These are phyloP conservation scores for Phalloptychus januarius DNA, from an alignment of 2,797 vertebrate genomes.

Conservation along the genomic window DNA sequence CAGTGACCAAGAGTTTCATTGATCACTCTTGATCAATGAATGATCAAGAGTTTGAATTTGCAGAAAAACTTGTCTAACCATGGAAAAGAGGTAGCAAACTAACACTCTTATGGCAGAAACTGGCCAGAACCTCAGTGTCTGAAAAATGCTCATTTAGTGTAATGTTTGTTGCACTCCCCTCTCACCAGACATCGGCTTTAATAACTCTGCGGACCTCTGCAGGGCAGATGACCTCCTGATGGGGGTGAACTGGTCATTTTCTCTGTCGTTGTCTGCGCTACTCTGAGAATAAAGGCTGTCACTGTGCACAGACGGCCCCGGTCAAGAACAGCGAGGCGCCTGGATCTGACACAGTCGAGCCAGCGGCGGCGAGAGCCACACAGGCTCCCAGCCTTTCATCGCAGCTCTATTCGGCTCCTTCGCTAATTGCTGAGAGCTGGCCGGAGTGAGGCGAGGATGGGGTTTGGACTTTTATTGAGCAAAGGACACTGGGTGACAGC, in stretches of 20 bases:
- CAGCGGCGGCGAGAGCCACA: constrained; percentile 48
- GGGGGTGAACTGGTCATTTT: constrained; percentile 29
- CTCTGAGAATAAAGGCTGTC: constrained; percentile 51
- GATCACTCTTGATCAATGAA: no score
- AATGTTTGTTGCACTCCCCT: not conserved
- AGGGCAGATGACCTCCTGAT: constrained; percentile 22
- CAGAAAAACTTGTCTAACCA: no score
- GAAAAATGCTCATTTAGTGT: not conserved
- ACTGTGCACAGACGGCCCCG: constrained; percentile 38
- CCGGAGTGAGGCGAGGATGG: constrained; percentile 38
- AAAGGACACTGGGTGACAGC: constrained; percentile 55
- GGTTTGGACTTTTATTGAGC: constrained; percentile 51
- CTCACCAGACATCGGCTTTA: not conserved
- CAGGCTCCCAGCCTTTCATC: constrained; percentile 59
- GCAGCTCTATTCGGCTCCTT: constrained; percentile 42
- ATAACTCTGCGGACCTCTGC: constrained; percentile 7
- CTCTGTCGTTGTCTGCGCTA: constrained; percentile 31
- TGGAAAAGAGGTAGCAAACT: no score
- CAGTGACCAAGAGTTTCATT: not conserved
- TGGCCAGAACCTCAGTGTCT: not conserved
- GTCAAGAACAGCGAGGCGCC: constrained; percentile 33
- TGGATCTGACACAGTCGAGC: constrained; percentile 56
- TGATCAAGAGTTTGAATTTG: no score
- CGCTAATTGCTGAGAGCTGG: constrained; percentile 65
- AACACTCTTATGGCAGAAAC: no score